A percentile compares a stretch with the other conserved stretches of the same genome.
These are phyloP conservation scores for Trypoxylon attenuatum DNA, from an alignment of 2,888 invertebrate species.

Conservation along the genomic window DNA sequence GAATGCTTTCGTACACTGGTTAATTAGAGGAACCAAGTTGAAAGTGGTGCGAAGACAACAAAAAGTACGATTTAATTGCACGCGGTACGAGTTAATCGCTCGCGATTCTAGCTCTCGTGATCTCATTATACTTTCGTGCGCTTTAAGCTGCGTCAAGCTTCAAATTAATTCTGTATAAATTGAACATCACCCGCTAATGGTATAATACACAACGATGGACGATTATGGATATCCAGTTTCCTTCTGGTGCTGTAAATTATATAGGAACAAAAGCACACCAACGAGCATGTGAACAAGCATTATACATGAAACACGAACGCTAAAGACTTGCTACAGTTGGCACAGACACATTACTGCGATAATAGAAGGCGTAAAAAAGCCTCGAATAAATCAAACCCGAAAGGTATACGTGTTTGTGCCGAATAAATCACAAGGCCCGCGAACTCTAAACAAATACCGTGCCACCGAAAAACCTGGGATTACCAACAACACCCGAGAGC, in stretches of 20 bases:
- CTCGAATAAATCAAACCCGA: neutral
- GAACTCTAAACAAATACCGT: neutral
- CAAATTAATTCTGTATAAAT: neutral
- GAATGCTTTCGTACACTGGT: too few species aligned
- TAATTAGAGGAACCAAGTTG: too few species aligned
- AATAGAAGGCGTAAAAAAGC: neutral
- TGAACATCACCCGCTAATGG: neutral
- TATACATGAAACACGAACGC: neutral
- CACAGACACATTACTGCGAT: neutral
- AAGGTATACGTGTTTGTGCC: neutral
- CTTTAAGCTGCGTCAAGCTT: too few species aligned
- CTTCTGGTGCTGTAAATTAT: neutral
- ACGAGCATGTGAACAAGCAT: too few species aligned
- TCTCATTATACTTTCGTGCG: too few species aligned
- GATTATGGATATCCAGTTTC: neutral
- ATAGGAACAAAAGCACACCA: neutral
- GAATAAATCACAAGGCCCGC: neutral
- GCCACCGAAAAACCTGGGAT: neutral
- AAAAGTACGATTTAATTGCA: too few species aligned
- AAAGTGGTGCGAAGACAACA: too few species aligned
- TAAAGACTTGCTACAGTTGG: neutral
- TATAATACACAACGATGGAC: neutral
- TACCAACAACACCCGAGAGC: neutral
- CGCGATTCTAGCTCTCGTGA: too few species aligned
- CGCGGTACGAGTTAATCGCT: too few species aligned